Conservation (phyloP, 1,140 invertebrate species). For the Achatina immaculata region DNA sequence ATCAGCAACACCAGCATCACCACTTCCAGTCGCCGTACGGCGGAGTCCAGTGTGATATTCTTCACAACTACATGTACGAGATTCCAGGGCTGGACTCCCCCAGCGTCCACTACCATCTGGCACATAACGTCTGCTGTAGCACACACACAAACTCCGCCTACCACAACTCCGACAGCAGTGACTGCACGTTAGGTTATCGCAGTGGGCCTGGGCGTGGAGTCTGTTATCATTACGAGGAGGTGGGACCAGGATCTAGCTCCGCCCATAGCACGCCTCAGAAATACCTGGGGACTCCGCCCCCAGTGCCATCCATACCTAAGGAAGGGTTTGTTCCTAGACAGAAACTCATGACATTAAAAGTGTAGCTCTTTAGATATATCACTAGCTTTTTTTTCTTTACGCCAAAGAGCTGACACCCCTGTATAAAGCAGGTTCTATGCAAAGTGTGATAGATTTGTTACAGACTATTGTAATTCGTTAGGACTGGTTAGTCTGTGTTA, state of each 20-base stretch:
- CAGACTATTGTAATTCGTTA: too few species aligned
- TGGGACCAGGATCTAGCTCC: constrained; percentile 36
- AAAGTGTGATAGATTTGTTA: too few species aligned
- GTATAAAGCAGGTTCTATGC: too few species aligned
- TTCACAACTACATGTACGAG: constrained; percentile 45
- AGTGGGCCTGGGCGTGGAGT: constrained; percentile 26
- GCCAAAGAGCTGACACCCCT: too few species aligned
- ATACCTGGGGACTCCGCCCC: constrained; percentile 30
- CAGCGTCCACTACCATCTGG: constrained; percentile 26
- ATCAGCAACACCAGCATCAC: neutral
- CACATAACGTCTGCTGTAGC: neutral
- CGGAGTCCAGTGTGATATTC: neutral
- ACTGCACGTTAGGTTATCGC: constrained; percentile 37
- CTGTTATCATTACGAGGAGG: constrained; percentile 48
- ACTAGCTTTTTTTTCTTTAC: too few species aligned
- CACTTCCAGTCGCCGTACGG: neutral
- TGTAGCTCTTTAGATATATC: too few species aligned
- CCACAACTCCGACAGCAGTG: constrained; percentile 36
- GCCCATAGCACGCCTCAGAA: constrained; percentile 26
- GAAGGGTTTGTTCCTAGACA: constrained; percentile 37
- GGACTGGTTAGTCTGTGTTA: too few species aligned
- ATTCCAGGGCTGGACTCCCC: constrained; percentile 33
- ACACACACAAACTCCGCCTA: constrained; percentile 30
- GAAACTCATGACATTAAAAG: neutral
- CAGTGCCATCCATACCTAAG: constrained; percentile 38